Evolutionary conservation across 2,113 vertebrate genomes (phyloP).

Genomic region (Phaetusa simplex): DNA sequence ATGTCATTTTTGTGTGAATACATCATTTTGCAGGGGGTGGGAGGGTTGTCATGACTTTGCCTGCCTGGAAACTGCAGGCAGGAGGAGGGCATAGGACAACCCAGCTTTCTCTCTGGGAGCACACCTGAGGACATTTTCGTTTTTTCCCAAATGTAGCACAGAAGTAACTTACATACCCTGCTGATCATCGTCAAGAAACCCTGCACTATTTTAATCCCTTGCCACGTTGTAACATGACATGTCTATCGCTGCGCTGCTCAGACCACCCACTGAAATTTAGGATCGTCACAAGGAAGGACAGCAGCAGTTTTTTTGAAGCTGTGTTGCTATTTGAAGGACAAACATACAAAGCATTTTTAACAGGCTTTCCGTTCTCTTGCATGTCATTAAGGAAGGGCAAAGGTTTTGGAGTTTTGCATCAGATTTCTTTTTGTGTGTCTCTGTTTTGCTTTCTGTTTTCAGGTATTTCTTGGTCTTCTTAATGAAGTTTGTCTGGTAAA

Average conservation of each 20-base stretch:
- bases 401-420: background rate
- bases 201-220: fast-evolving
- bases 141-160: background rate
- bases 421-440: background rate
- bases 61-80: background rate
- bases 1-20: background rate
- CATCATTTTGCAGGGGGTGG: fast-evolving
- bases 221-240: fast-evolving
- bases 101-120: background rate
- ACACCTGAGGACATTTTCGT: fast-evolving
- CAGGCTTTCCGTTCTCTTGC: background rate
- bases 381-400: background rate
- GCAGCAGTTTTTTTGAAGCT: background rate
- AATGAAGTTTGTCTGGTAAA: background rate
- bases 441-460: background rate
- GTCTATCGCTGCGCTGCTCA: fast-evolving
- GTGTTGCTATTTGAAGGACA: background rate
- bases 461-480: background rate
- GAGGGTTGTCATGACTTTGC: background rate
- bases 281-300: background rate
- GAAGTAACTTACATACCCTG: background rate
- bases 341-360: background rate
- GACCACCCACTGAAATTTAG: background rate
- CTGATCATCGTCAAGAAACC: background rate
- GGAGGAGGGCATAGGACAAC: background rate